These are phyloP conservation scores for Biston betularia DNA, from an alignment of 2,888 invertebrate genomes.

Conservation along the genomic window DNA sequence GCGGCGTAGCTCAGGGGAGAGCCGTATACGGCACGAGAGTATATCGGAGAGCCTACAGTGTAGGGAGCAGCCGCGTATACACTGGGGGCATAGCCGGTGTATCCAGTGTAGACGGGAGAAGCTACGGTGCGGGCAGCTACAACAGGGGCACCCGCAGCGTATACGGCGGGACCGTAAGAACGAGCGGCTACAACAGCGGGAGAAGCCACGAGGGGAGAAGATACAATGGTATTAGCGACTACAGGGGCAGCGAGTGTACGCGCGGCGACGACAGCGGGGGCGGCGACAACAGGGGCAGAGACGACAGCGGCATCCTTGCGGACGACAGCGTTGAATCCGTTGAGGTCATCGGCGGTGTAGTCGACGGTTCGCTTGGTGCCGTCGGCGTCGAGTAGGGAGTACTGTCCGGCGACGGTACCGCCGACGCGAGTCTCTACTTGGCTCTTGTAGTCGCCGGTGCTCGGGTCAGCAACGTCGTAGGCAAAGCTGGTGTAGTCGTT, in stretches of 20 bases:
- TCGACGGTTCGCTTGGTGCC: conserved; percentile 86
- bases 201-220: conserved; percentile 43
- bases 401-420: conserved; percentile 83
- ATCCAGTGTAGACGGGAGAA: conserved; percentile 52
- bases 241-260: conserved; percentile 49
- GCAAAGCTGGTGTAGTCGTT: conserved; percentile 84
- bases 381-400: conserved; percentile 84
- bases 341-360: conserved; percentile 84
- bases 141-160: conserved; percentile 43
- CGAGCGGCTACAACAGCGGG: conserved; percentile 47
- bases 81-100: conserved; percentile 44
- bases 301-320: conserved; percentile 80
- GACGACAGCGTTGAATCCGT: conserved; percentile 87
- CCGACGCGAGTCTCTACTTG: conserved; percentile 85
- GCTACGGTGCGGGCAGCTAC: conserved; percentile 48
- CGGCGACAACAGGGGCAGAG: conserved; percentile 65
- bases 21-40: conserved; percentile 46
- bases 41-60: conserved; percentile 38
- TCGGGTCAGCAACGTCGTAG: conserved; percentile 85
- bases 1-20: conserved; percentile 62
- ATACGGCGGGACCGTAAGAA: conserved; percentile 46
- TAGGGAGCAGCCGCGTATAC: conserved; percentile 37
- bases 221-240: conserved; percentile 39
- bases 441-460: conserved; percentile 86
- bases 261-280: conserved; percentile 52